Evolutionary conservation across 1,140 invertebrate species (phyloP), one percentile per base, ranked within the genome.

Genomic region (Atta colombica): DNA sequence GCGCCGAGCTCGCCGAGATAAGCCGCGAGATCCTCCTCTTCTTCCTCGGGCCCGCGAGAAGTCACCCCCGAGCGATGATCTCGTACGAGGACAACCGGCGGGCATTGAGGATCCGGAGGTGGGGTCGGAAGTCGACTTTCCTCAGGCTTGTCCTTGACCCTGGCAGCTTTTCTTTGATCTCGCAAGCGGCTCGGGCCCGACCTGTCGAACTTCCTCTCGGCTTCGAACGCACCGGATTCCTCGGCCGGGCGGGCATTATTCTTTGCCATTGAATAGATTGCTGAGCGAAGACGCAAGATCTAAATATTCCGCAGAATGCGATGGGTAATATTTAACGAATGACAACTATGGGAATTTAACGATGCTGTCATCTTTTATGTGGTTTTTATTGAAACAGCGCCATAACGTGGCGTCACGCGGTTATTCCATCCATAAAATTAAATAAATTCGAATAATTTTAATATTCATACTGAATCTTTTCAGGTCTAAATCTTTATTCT

Each of bases 61-160:
- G 25, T 63, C 58, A 12, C 5, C 16, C 60, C 72, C 51, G 68
- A 0, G 3, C 45, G 77, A 21, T 68, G 72, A 31, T 68, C 65
- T 12, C 49, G 80, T 7, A 77, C 12, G 16, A 55, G 75, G 3
- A 77, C 16, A 3, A 51, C 28, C 28, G 35, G 21, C 31, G 45
- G 7, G 12, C 69, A 78, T 53, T 82, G 68, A 0, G 93, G 93
- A 65, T 93, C 90, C 39, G 93, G 92, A 0, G 93, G 93, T 25
- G 93, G 93, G 4, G 82, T 87, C 21, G 93, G 93, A 18, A 94
- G 78, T n/a, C 89, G 82, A 14, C 10, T 28, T 0, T 92, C 90
- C n/a, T 92, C 87, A 65, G 85, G 35, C 69, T 86, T 88, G 18
- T 89, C 72, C 61, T 68, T 81, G 8, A 39, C 10, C 45, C 66